phyloP scores from a whole-genome alignment of 2,797 vertebrate genomes.

The Scolopax bukidnonensis region DNA sequence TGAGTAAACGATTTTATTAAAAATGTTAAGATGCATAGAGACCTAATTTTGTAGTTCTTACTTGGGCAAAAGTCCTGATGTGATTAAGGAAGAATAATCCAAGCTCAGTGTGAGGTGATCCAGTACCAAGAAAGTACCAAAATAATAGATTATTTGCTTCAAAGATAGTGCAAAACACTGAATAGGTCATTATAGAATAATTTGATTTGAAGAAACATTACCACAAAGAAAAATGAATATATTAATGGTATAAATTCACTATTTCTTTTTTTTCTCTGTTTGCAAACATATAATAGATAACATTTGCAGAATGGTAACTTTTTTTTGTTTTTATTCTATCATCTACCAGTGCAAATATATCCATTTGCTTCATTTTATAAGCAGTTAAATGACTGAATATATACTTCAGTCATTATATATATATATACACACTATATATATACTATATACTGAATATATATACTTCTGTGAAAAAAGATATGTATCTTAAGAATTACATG shows the following conservation, averaged over 20 bases:
- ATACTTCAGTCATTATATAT: no score
- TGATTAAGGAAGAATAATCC: background rate
- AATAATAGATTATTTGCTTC: background rate
- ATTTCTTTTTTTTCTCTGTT: background rate
- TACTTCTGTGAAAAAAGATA: background rate
- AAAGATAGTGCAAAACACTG: constrained; percentile 15
- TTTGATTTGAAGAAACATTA: constrained; percentile 23
- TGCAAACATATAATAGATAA: background rate
- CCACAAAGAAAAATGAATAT: background rate
- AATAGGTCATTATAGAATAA: constrained; percentile 43
- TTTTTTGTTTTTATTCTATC: background rate
- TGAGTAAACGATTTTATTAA: background rate
- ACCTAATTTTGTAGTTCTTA: background rate
- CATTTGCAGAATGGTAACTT: background rate
- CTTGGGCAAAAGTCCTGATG: background rate
- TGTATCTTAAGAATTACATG: background rate
- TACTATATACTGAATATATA: no score
- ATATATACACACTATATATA: no score
- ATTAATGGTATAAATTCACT: background rate
- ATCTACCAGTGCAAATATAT: background rate
- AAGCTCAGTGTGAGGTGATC: background rate
- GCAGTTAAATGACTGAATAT: background rate
- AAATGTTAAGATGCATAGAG: background rate
- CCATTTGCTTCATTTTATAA: constrained; percentile 8
- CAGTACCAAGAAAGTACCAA: background rate